phyloP scores from a whole-genome alignment of 1,140 invertebrate species.

The Lasioglossum baleicum region DNA sequence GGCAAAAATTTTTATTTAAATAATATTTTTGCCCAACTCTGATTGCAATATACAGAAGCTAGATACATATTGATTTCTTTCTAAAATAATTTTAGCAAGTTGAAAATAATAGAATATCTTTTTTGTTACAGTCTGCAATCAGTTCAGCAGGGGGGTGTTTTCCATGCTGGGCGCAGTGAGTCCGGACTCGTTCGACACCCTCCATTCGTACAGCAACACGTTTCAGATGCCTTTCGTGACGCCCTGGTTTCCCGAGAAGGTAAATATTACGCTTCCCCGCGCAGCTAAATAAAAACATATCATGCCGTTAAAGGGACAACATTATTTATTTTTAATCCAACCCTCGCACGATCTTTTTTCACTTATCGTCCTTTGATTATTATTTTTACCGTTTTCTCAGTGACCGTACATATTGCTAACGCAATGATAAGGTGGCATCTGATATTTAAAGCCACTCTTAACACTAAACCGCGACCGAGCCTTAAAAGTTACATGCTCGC shows the following conservation, averaged over 20 bases:
- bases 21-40: no score
- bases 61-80: no score
- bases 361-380: background rate
- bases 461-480: no score
- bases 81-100: no score
- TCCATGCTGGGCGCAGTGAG: constrained; percentile 95
- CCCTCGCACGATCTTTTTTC: background rate
- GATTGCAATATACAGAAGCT: no score
- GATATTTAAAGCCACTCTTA: no score
- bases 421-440: background rate
- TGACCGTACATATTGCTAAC: background rate
- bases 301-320: constrained; percentile 13
- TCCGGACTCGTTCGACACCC: constrained; percentile 94
- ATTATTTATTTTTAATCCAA: constrained; percentile 14
- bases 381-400: constrained; percentile 14
- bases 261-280: constrained; percentile 74
- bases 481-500: no score
- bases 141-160: constrained; percentile 93
- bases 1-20: no score
- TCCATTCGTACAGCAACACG: constrained; percentile 96
- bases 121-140: constrained; percentile 91
- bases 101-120: background rate
- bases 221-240: constrained; percentile 98
- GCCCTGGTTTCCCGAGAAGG: constrained; percentile 95
- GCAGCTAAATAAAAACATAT: constrained; percentile 31